Evolutionary conservation across 2,797 vertebrate genomes (phyloP).

Genomic region (Florisuga fusca): DNA sequence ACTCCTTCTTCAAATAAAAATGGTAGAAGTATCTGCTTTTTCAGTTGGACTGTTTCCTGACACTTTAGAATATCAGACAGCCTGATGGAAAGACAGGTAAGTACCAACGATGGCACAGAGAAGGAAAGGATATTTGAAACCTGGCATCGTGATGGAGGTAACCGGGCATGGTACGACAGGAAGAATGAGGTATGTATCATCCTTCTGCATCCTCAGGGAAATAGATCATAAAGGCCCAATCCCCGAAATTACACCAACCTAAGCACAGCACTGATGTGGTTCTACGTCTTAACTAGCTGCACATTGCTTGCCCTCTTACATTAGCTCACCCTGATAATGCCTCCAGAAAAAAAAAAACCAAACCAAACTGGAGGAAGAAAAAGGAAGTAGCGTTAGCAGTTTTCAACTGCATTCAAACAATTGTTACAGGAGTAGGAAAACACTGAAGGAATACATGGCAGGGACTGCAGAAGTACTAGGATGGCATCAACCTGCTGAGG

Average conservation of each 20-base stretch:
- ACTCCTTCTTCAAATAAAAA: neutral
- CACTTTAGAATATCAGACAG: neutral
- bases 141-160: neutral
- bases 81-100: neutral
- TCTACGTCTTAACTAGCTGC: neutral
- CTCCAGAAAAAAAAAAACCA: neutral
- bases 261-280: neutral
- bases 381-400: neutral
- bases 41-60: neutral
- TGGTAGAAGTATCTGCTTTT: neutral
- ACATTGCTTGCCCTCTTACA: neutral
- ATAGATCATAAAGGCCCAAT: neutral
- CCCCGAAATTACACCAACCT: neutral
- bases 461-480: neutral
- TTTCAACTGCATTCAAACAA: neutral
- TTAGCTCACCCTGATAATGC: neutral
- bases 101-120: neutral
- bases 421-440: neutral
- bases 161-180: fast-evolving
- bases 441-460: fast-evolving
- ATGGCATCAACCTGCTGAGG: neutral
- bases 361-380: neutral
- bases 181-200: neutral
- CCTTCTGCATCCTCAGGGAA: neutral
- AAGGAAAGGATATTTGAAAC: neutral